These are phyloP conservation scores for Gallirallus australis DNA, from an alignment of 2,797 vertebrate species.

Conservation along the genomic window DNA sequence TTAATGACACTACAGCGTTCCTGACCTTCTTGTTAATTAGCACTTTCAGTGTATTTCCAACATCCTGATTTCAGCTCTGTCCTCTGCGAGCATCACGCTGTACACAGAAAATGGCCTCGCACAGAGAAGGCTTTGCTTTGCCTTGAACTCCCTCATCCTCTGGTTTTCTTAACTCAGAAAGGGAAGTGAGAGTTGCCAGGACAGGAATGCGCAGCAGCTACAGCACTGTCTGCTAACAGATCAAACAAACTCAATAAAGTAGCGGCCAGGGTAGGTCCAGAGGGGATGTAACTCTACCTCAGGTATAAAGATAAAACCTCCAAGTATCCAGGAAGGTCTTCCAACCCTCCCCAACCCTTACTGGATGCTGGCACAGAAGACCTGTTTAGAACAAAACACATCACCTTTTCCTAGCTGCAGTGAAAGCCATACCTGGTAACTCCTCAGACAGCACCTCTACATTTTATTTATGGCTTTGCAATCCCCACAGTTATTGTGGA, in stretches of 20 bases:
- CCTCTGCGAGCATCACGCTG: neutral
- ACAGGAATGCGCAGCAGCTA: neutral
- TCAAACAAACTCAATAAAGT: neutral
- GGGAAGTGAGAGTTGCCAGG: neutral
- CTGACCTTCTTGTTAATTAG: slow-evolving; percentile 55
- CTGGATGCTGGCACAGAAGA: neutral
- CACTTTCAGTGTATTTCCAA: neutral
- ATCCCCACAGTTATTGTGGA: neutral
- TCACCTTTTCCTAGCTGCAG: neutral
- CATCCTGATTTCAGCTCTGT: neutral
- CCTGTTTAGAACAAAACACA: neutral
- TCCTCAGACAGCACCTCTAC: neutral
- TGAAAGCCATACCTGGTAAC: neutral
- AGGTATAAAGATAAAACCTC: neutral
- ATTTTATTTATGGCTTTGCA: neutral
- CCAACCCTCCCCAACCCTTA: neutral
- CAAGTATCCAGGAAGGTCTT: neutral
- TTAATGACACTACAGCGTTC: neutral
- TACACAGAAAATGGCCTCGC: neutral
- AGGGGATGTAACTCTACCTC: neutral
- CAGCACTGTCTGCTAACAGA: neutral
- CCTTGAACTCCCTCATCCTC: neutral
- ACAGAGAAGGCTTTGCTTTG: neutral
- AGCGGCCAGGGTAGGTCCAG: neutral
- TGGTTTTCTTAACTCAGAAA: neutral